A percentile compares a stretch with the other conserved stretches of the same genome.
These are phyloP conservation scores for Prochilodus magdalenae DNA, from an alignment of 2,113 vertebrate species.

Conservation along the genomic window DNA sequence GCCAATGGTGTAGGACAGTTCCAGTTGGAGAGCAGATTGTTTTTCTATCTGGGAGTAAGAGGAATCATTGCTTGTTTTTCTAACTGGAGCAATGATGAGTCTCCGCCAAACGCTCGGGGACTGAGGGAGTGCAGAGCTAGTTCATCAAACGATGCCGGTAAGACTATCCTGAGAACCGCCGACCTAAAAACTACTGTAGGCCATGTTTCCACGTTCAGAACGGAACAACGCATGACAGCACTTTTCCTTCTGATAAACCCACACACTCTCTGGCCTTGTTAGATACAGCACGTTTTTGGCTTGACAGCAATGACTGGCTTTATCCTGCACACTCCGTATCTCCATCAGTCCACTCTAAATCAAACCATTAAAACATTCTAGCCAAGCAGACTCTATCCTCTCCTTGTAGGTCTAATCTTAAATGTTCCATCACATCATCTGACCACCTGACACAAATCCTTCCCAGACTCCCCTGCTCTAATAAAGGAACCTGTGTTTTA, in stretches of 20 bases:
- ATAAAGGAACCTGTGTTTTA: background rate
- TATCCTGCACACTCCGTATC: background rate
- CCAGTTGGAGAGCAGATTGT: constrained; percentile 28
- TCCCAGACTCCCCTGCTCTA: background rate
- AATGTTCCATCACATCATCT: background rate
- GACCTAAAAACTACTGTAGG: background rate
- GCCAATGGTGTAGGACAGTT: background rate
- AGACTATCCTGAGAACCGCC: background rate
- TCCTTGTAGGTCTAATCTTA: background rate
- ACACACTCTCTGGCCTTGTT: background rate
- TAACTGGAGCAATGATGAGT: constrained; percentile 5
- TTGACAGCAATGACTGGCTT: background rate
- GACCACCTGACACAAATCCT: background rate
- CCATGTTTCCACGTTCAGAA: constrained; percentile 5
- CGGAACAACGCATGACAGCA: background rate
- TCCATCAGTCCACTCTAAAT: background rate
- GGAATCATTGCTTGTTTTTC: constrained; percentile 11
- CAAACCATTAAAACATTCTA: background rate
- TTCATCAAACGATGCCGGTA: constrained; percentile 9
- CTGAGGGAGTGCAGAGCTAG: constrained; percentile 1
- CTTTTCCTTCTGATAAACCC: constrained; percentile 16
- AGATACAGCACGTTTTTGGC: background rate
- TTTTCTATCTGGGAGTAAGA: background rate
- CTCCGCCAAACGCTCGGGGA: background rate
- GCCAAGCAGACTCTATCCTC: background rate